Evolutionary conservation across 2,113 vertebrate genomes (phyloP), one percentile per base, ranked within the genome.

Genomic region (Phycodurus eques): DNA sequence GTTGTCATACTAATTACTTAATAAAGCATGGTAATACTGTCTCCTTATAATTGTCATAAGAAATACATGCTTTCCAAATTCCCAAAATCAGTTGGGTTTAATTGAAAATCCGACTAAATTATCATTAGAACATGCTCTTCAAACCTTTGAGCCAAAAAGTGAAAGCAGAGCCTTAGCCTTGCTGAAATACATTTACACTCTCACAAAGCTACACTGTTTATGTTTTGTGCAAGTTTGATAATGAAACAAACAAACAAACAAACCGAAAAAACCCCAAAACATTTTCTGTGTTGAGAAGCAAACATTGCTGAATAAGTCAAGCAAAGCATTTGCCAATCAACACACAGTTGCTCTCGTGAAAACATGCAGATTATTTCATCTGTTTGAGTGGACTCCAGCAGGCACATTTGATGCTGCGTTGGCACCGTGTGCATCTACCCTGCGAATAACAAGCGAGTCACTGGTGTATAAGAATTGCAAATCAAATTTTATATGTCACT

Each of bases 311-410:
- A 83, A 79, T 83, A 86, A 83, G 80, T 88, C 80, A 76, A 84
- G 85, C 85, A 78, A 82, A 78, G 77, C 76, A 60, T 85, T 87
- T 89, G 88, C 81, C 86, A 88, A 88, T 90, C 88, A 90, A 82
- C 85, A 83, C 71, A 69, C 80, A 74, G 81, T 81, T 75, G 86
- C 59, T 82, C 82, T 79, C 79, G 87, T 85, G 83, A 85, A 89
- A 88, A 88, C 87, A 88, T 89, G 90, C 86, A 87, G 87, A 84
- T 88, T 82, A 83, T 80, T 86, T 87, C 72, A 72, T 82, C 66
- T 84, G 81, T 87, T 79, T 87, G 84, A 88, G 82, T 86, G 84
- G 89, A 89, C 88, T 90, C 88, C 87, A 84, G 81, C 85, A 83
- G 87, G 81, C 77, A 63, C 71, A 69, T 84, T 65, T 82, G 86